Evolutionary conservation across 2,888 invertebrate genomes (phyloP), one percentile per base, ranked within the genome.

Genomic region (Microctonus hyperodae): DNA sequence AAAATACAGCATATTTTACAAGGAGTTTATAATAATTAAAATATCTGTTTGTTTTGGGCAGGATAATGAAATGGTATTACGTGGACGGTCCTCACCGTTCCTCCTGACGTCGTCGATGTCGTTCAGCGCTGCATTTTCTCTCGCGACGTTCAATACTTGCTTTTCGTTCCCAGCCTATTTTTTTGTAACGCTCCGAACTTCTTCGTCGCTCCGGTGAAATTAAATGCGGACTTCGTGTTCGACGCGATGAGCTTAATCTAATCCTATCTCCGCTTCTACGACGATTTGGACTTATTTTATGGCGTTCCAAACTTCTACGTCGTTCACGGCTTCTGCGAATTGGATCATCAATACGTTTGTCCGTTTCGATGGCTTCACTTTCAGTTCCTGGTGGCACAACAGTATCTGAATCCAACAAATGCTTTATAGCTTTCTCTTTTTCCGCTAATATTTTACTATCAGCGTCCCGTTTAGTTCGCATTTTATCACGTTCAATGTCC

Each of bases 331-430:
- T 72, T 25, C 69, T 73, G 13, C 67, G 68, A 69, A 73, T 16
- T n/a, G 70, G 65, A 9, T 72, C 71, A 5, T 70, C 70, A 1
- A 4, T 31, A 25, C 77, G 79, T 61, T 79, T 81, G 51, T 83
- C 81, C 0, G 73, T 77, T 58, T 82, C 79, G 22, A 83, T 79
- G 0, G 79, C 82, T 66, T 84, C 83, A 6, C 72, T 74, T 71
- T 84, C 83, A 0, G 83, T 84, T 22, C 83, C 83, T 1, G 83
- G 83, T 2, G 83, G 83, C 10, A 84, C 81, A 2, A 83, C 77
- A 13, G 79, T 73, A 25, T 82, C 82, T 0, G 83, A 84, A 48
- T 84, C 83, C 50, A 84, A 67, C 2, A 84, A 72, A 62, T 79
- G 74, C 61, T 83, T 84, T 11, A 84, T 82, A 0, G 84, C 84